Percentiles rank a stretch among this genome's conserved stretches.
Evolutionary conservation across 2,113 vertebrate genomes (phyloP).

Genomic region (Charina bottae): DNA sequence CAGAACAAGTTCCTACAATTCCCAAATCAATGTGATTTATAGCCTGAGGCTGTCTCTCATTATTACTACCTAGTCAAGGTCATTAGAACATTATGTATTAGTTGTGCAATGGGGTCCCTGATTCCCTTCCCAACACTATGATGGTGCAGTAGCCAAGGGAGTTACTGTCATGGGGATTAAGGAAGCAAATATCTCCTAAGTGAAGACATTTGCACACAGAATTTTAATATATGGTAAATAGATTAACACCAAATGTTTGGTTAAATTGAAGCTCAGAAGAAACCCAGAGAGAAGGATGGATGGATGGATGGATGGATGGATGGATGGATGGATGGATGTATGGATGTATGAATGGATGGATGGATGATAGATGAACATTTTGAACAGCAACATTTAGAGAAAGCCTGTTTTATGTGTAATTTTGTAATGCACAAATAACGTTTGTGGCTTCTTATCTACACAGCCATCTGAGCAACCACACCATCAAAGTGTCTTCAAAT

Average conservation of each 20-base stretch:
- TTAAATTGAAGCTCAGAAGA: neutral
- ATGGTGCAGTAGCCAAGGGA: neutral
- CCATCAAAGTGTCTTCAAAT: neutral
- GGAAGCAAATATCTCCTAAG: neutral
- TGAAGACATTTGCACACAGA: neutral
- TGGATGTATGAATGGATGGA: too few species aligned
- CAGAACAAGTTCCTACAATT: constrained; percentile 49
- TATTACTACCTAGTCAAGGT: constrained; percentile 57
- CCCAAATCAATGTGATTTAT: constrained; percentile 55
- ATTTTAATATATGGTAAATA: constrained; percentile 12
- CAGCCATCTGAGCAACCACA: constrained; percentile 33
- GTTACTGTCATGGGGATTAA: neutral
- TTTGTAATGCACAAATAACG: constrained; percentile 12
- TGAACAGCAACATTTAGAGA: neutral
- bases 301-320: too few species aligned
- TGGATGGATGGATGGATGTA: too few species aligned
- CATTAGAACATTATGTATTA: constrained; percentile 36
- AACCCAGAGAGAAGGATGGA: neutral
- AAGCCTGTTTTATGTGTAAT: constrained; percentile 26
- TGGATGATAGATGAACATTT: neutral
- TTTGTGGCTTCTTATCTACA: constrained; percentile 40
- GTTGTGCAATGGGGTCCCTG: constrained; percentile 25
- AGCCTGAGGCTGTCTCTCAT: constrained; percentile 66
- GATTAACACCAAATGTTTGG: neutral
- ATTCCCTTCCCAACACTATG: constrained; percentile 29